These are phyloP conservation scores for Triplophysa tibetana DNA, from an alignment of 2,113 vertebrate genomes.

Conservation along the genomic window DNA sequence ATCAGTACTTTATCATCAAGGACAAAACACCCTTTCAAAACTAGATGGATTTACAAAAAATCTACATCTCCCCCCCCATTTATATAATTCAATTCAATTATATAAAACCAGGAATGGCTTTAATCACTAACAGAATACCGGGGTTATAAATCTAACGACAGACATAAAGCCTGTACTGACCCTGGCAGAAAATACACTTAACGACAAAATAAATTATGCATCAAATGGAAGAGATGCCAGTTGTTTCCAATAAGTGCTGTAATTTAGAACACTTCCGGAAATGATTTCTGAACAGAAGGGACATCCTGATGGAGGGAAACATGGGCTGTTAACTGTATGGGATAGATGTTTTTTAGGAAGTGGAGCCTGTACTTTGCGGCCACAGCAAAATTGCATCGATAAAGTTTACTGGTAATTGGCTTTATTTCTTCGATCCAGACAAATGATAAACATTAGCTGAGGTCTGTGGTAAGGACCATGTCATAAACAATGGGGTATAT, in stretches of 20 bases:
- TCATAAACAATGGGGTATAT: background rate
- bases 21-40: background rate
- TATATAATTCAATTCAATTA: background rate
- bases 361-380: background rate
- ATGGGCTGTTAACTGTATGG: background rate
- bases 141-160: background rate
- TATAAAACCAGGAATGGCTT: background rate
- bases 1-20: background rate
- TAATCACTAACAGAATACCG: background rate
- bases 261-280: conserved; percentile 24
- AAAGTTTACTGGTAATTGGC: conserved; percentile 17
- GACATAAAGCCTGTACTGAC: background rate
- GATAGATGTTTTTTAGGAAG: background rate
- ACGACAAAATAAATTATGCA: conserved; percentile 50
- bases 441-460: conserved; percentile 21
- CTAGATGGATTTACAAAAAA: background rate
- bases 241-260: conserved; percentile 23
- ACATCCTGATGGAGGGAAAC: conserved; percentile 34
- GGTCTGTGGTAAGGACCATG: background rate
- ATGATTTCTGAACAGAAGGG: conserved; percentile 30
- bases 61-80: background rate
- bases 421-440: background rate
- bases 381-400: conserved; percentile 41
- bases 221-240: conserved; percentile 23
- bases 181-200: background rate